Evolutionary conservation across 2,888 invertebrate species (phyloP).

Genomic region (Chrysomela aeneicollis): DNA sequence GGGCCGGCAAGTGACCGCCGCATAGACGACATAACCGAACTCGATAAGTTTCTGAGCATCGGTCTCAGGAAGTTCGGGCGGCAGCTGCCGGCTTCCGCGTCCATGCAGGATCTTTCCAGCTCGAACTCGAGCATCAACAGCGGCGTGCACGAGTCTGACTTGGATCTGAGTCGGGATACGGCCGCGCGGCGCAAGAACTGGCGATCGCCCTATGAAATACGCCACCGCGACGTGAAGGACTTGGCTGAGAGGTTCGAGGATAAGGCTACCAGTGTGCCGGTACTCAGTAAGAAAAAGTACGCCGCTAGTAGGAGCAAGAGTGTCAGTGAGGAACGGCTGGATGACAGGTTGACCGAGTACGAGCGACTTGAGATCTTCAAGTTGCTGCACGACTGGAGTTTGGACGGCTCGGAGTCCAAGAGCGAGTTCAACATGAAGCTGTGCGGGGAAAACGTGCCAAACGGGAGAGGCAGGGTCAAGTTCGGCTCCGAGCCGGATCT

Average conservation of each 20-base stretch:
- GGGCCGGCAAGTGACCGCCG: slow-evolving; percentile 50
- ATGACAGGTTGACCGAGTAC: slow-evolving; percentile 57
- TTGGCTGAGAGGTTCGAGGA: slow-evolving; percentile 74
- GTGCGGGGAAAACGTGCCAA: slow-evolving; percentile 26
- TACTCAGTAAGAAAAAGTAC: slow-evolving; percentile 47
- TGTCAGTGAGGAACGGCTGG: slow-evolving; percentile 53
- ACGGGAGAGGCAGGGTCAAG: slow-evolving; percentile 42
- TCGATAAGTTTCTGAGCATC: slow-evolving; percentile 54
- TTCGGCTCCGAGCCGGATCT: slow-evolving; percentile 56
- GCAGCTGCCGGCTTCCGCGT: slow-evolving; percentile 51
- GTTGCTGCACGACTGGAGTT: slow-evolving; percentile 59
- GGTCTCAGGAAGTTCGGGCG: slow-evolving; percentile 50
- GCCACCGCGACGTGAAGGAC: slow-evolving; percentile 68
- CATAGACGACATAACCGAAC: slow-evolving; percentile 49
- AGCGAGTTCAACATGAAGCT: slow-evolving; percentile 49
- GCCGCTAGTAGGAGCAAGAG: slow-evolving; percentile 51
- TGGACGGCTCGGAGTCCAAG: slow-evolving; percentile 57
- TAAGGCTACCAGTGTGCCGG: slow-evolving; percentile 56
- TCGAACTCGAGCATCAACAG: slow-evolving; percentile 60
- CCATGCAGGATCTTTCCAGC: slow-evolving; percentile 59
- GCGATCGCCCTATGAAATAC: slow-evolving; percentile 75
- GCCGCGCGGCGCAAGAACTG: slow-evolving; percentile 65
- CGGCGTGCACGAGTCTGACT: slow-evolving; percentile 57
- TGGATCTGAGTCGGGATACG: slow-evolving; percentile 57
- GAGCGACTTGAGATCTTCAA: slow-evolving; percentile 59